These are phyloP conservation scores for Orussus abietinus DNA, from an alignment of 1,140 invertebrate genomes.

Conservation along the genomic window DNA sequence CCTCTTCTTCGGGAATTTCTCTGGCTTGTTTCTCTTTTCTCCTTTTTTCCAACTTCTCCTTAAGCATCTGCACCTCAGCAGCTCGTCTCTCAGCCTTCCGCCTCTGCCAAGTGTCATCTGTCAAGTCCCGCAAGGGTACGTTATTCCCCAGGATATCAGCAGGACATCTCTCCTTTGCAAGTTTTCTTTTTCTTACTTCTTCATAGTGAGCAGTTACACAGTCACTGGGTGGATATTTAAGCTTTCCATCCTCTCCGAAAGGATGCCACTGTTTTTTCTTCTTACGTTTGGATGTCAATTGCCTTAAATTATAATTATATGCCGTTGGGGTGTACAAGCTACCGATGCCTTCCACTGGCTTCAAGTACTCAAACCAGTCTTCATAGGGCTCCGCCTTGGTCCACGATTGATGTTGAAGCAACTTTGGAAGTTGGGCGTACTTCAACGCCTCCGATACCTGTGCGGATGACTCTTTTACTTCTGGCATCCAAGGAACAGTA, in stretches of 20 bases:
- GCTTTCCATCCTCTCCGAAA: slow-evolving; percentile 41
- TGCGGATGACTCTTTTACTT: too few relatives aligned
- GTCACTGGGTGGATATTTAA: slow-evolving; percentile 47
- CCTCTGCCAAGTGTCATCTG: slow-evolving; percentile 26
- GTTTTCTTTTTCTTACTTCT: slow-evolving; percentile 19
- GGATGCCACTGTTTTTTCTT: slow-evolving; percentile 29
- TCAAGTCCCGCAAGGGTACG: slow-evolving; percentile 28
- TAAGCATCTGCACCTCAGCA: slow-evolving; percentile 14
- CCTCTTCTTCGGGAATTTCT: slow-evolving; percentile 13
- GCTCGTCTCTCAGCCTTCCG: slow-evolving; percentile 27
- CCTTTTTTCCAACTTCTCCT: slow-evolving; percentile 13
- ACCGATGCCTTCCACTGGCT: slow-evolving; percentile 64
- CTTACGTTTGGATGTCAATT: slow-evolving; percentile 48
- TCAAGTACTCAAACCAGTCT: slow-evolving; percentile 56
- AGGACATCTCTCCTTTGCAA: not conserved
- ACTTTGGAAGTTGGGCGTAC: slow-evolving; percentile 51
- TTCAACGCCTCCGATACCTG: slow-evolving; percentile 37
- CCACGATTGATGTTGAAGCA: slow-evolving; percentile 55
- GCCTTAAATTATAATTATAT: slow-evolving; percentile 52
- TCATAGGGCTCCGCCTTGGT: slow-evolving; percentile 58
- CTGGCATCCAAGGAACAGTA: not conserved
- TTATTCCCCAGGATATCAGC: slow-evolving; percentile 23
- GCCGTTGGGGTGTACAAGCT: slow-evolving; percentile 58
- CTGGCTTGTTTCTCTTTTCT: slow-evolving; percentile 15
- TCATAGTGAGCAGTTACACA: slow-evolving; percentile 33